Conservation (phyloP, 2,888 invertebrate genomes). For the Mayetiola destructor region DNA sequence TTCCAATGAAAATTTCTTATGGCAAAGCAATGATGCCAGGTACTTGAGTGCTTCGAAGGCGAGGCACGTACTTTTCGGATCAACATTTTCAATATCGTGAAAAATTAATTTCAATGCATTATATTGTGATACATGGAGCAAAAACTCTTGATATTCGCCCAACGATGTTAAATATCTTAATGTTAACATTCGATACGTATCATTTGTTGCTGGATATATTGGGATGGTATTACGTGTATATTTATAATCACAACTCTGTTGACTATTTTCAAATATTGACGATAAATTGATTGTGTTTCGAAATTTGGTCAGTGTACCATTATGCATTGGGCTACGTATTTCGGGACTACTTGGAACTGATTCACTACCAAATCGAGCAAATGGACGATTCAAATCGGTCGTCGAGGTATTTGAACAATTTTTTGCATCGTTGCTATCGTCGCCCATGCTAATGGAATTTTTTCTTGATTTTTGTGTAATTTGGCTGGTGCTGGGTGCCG, state of each 20-base stretch:
- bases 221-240: conserved; percentile 45
- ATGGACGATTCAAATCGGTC: conserved; percentile 35
- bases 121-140: conserved; percentile 85
- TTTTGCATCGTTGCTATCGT: conserved; percentile 16
- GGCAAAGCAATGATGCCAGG: conserved; percentile 83
- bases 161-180: conserved; percentile 88
- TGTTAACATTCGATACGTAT: conserved; percentile 84
- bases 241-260: conserved; percentile 20
- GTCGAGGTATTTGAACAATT: conserved; percentile 17
- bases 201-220: conserved; percentile 75
- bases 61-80: conserved; percentile 77
- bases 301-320: conserved; percentile 13
- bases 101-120: conserved; percentile 81
- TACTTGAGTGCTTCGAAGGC: conserved; percentile 96
- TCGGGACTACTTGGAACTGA: conserved; percentile 32
- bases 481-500: no score
- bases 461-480: not conserved
- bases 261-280: conserved; percentile 14
- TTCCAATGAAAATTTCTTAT: conserved; percentile 95
- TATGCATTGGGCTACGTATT: conserved; percentile 16
- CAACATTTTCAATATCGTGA: conserved; percentile 75
- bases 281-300: conserved; percentile 13
- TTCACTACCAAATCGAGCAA: conserved; percentile 38
- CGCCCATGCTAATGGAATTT: not conserved
- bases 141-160: conserved; percentile 95